Evolutionary conservation across 2,797 vertebrate species (phyloP), one percentile per base, ranked within the genome.

Genomic region (Gambelia wislizenii): DNA sequence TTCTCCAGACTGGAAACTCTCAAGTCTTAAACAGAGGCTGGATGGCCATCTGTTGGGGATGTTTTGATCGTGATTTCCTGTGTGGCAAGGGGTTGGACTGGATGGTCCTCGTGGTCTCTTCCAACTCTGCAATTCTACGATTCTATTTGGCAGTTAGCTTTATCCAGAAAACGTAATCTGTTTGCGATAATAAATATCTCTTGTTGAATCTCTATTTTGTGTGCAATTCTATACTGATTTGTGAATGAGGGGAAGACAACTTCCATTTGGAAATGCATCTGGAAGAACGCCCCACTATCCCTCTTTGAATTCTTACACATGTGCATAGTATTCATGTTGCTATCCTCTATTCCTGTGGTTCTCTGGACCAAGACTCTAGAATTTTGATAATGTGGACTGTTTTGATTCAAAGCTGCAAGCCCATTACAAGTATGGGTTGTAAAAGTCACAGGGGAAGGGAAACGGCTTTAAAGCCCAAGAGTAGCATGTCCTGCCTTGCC

Each of bases 371-470:
- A 14, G 77, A 0, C 0, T 56, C 0, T 84, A 0, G 1, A 86
- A 76, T 88, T 74, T 92, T 94, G 95, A 92, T 90, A 95, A 92
- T 92, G 76, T 79, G 85, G 69, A 93, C 92, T 91, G 83, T 94
- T 96, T 91, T 47, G 84, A n/a, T 70, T 70, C 27, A 70, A 84
- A 88, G 54, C 36, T 83, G 2, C 16, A 88, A 88, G 85, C 47
- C 30, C 86, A 81, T 94, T 90, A 93, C 92, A 91, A 92, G 92
- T 52, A 87, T 80, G 86, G 83, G 89, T 87, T 88, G 77, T 84
- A 89, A 93, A 83, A 94, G 92, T 92, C 36, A 93, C n/a, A n/a
- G n/a, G n/a, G n/a, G n/a, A n/a, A n/a, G n/a, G n/a, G n/a, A n/a
- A n/a, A n/a, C n/a, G n/a, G n/a, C n/a, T n/a, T n/a, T n/a, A n/a